Evolutionary conservation across 37 sponge, comb jelly and placozoan genomes (phyloP), one percentile per base, ranked within the genome.

Genomic region (Crambe crambe): DNA sequence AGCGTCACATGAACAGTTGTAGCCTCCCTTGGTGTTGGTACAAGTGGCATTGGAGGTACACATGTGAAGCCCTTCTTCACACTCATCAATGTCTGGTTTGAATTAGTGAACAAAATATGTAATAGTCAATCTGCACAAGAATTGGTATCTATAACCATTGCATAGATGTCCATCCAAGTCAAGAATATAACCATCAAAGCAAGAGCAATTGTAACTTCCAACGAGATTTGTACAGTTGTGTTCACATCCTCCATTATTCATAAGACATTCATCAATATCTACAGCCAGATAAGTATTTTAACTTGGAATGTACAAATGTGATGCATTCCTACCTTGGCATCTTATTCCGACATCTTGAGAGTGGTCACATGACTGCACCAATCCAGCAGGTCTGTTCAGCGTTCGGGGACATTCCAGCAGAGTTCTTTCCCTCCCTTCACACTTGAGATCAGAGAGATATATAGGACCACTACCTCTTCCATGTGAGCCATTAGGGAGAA

Each of bases 71-170:
- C 32, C 47, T 9, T 75, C 68, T 0, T 37, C 32, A 44, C 84
- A 83, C 77, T 83, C 84, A 83, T 83, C 26, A 20, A 69, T 41
- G 68, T 83, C 84, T 62, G 12, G 15, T 25, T 83, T 4, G n/a
- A 2, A 27, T 23, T 15, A 47, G 6, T 6, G 51, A 15, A 12
- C 12, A 15, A 47, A 47, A 15, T 47, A 15, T 2, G 8, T 60
- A 60, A 60, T 23, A 60, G 10, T 47, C 51, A 6, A 15, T 47
- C 6, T 47, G 12, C 51, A 47, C 12, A 47, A 15, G 10, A 15
- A 47, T 47, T n/a, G n/a, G n/a, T 47, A 12, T 15, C 6, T 15
- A 6, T 15, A 47, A 47, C 51, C 51, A 47, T 47, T 47, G 51
- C 51, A 47, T 12, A 15, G 51, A 15, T 6, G 12, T 15, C 10